phyloP scores from a whole-genome alignment of 2,797 vertebrate species.

The Mormyrus proboscirostris region DNA sequence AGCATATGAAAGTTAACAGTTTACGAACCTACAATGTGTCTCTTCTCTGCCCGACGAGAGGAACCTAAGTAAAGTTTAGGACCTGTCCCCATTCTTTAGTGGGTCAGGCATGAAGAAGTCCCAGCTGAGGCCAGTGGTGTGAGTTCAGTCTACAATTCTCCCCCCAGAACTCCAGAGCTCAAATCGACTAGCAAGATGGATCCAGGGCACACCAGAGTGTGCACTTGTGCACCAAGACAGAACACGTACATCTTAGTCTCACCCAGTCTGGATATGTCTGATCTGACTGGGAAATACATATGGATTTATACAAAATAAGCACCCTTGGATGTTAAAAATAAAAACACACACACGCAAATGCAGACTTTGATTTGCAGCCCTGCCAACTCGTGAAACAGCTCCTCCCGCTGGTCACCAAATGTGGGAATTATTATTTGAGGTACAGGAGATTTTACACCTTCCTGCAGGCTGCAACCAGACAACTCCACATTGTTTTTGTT shows the following conservation, averaged over 20 bases:
- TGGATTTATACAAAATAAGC: conserved; percentile 45
- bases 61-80: neutral
- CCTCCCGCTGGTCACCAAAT: conserved; percentile 16
- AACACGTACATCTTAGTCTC: conserved; percentile 20
- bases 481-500: neutral
- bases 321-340: conserved; percentile 47
- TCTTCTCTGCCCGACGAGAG: neutral
- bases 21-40: neutral
- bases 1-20: neutral
- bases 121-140: neutral
- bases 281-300: conserved; percentile 39
- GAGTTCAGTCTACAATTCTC: neutral
- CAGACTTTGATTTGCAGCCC: conserved; percentile 31
- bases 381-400: conserved; percentile 30
- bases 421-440: neutral
- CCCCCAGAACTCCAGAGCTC: neutral
- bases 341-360: conserved; percentile 33
- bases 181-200: neutral
- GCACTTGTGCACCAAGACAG: neutral
- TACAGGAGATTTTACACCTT: conserved; percentile 3
- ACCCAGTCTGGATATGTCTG: conserved; percentile 40
- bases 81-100: neutral
- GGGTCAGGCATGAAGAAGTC: neutral
- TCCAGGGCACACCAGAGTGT: neutral
- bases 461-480: conserved; percentile 8